Evolutionary conservation across 1,140 invertebrate genomes (phyloP), one percentile per base, ranked within the genome.

Genomic region (Muscidifurax raptorellus): DNA sequence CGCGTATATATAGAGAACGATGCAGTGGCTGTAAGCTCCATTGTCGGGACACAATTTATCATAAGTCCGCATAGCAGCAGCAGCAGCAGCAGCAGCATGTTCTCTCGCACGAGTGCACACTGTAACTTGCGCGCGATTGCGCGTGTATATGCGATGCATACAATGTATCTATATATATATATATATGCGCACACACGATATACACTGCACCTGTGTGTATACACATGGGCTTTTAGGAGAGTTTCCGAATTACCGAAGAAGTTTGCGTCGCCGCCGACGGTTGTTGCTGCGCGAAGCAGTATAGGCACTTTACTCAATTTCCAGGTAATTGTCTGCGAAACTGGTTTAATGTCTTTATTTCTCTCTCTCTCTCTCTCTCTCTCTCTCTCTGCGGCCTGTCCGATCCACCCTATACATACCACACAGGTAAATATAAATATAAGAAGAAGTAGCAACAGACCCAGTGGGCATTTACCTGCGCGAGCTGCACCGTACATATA

Each of bases 1-100:
- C 36, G 7, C 36, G 5, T 40, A 10, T 40, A 25, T 79, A 67
- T 22, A 40, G 77, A 66, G 59, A 79, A 40, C 36, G 77, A n/a
- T 15, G 32, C 74, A 30, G 25, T 22, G 30, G 66, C 81, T 74
- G 78, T 78, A 86, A 72, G 44, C 82, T 84, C 87, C 83, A 87
- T 89, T 89, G 87, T 86, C 85, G 36, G 72, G 72, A 87, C 87
- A 59, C 52, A 72, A 90, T 90, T 87, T 87, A 89, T 90, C 88
- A 88, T 88, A 87, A 86, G 83, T 82, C 67, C 44, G 30, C 7
- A 28, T 32, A 36, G 27, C 28, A 72, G 30, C 71, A 13, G 30
- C 27, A 28, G n/a, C n/a, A n/a, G n/a, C n/a, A 36, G 27, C 28
- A 72, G 30, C 71, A 13, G 30, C 27, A 28, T 72, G 71, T 72